These are phyloP conservation scores for Pectinophora gossypiella DNA, from an alignment of 1,140 invertebrate species.

Conservation along the genomic window DNA sequence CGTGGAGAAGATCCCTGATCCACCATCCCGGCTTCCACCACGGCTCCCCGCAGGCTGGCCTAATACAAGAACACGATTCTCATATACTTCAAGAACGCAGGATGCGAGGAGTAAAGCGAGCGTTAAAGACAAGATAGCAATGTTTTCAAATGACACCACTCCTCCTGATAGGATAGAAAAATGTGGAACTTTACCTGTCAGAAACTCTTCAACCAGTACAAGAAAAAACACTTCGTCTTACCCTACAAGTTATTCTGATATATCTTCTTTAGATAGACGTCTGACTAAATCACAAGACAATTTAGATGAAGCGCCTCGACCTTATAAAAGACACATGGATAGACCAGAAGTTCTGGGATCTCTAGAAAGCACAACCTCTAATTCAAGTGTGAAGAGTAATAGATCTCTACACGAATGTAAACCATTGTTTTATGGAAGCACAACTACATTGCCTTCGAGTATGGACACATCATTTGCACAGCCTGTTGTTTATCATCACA, in stretches of 20 bases:
- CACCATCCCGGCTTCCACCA: slow-evolving; percentile 46
- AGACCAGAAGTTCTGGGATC: slow-evolving; percentile 61
- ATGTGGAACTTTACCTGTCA: slow-evolving; percentile 67
- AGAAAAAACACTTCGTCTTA: slow-evolving; percentile 49
- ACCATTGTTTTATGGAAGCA: slow-evolving; percentile 65
- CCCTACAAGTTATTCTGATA: slow-evolving; percentile 45
- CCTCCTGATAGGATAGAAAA: slow-evolving; percentile 69
- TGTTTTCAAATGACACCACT: slow-evolving; percentile 82
- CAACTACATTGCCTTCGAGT: slow-evolving; percentile 48
- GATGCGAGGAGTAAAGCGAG: slow-evolving; percentile 86
- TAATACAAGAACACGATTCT: slow-evolving; percentile 49
- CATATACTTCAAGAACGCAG: slow-evolving; percentile 75
- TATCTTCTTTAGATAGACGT: slow-evolving; percentile 57
- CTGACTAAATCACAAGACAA: slow-evolving; percentile 68
- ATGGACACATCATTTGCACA: slow-evolving; percentile 35
- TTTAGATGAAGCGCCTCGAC: slow-evolving; percentile 57
- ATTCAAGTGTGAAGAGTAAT: slow-evolving; percentile 19
- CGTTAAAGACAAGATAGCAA: slow-evolving; percentile 91
- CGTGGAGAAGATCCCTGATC: slow-evolving; percentile 76
- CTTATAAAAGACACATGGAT: slow-evolving; percentile 51
- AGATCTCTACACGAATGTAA: slow-evolving; percentile 39
- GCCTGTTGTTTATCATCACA: slow-evolving; percentile 49
- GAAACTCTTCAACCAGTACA: slow-evolving; percentile 45
- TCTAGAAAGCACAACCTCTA: slow-evolving; percentile 32
- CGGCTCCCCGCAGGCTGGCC: slow-evolving; percentile 46